Conservation (phyloP, 2,113 vertebrate species). For the Burhinus oedicnemus region DNA sequence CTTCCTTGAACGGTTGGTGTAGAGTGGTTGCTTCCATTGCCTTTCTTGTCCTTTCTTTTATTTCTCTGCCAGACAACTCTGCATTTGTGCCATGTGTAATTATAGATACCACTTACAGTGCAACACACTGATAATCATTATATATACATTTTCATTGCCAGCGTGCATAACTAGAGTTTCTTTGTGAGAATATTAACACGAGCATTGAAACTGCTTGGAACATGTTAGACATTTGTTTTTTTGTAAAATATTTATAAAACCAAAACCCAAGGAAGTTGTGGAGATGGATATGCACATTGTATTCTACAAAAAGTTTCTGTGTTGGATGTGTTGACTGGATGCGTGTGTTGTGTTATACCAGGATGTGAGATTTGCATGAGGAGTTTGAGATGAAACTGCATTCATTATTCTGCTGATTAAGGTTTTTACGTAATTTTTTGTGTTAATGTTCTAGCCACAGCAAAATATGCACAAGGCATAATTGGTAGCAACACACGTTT, state of each 20-base stretch:
- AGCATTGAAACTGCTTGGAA: neutral
- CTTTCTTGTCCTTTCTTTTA: neutral
- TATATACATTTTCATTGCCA: neutral
- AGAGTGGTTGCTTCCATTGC: neutral
- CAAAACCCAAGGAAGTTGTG: neutral
- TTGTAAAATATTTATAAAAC: neutral
- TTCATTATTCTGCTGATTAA: slow-evolving; percentile 22
- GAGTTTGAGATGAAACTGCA: neutral
- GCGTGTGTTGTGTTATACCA: neutral
- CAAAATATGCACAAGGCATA: neutral
- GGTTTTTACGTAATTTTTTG: slow-evolving; percentile 7
- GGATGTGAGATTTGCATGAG: neutral
- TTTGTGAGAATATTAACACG: neutral
- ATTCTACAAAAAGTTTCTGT: neutral
- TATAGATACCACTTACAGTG: neutral
- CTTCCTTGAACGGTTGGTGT: neutral
- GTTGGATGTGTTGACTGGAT: neutral
- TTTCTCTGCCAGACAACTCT: neutral
- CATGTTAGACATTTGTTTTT: neutral
- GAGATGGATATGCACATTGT: neutral
- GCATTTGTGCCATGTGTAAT: neutral
- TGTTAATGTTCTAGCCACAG: neutral
- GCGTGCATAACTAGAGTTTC: neutral
- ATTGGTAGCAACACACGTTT: neutral
- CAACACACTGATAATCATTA: neutral